Base-by-base conservation (phyloP, 2,888 invertebrate species). In the Ischnus inquisitorius region DNA sequence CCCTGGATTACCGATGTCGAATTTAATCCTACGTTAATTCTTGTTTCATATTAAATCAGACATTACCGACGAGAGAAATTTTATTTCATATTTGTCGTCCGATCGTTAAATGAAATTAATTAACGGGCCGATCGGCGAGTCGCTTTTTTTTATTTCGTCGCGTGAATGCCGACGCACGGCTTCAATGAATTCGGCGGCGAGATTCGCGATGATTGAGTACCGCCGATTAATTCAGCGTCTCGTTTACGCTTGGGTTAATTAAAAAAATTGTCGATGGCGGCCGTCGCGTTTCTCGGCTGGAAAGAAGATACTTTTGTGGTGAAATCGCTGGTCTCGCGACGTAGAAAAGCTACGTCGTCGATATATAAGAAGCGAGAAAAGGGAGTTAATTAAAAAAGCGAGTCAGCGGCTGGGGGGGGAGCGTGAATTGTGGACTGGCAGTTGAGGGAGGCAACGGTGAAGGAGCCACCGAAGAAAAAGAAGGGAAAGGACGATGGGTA, bases 341-440 rank as follows among this genome's bases (percentile, higher is more conserved):
- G 78, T 60, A 82, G 69, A 22, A 64, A 69, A 84, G 82, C 85
- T 79, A 82, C 71, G 88, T 83, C 85, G 85, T 86, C 86, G 88
- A 88, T 88, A 25, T 89, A 86, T 90, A 90, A 90, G 90, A 88
- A 89, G 88, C 87, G 90, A 89, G 90, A 89, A 89, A 89, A 78
- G 87, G 87, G 88, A 91, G 91, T 91, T 91, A 91, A 91, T 91
- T 91, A 91, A 90, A 91, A 84, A 86, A 87, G 84, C 84, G 85
- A 86, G 78, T 79, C 48, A 67, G 78, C 81, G 74, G 25, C 79
- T 68, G 67, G 84, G 43, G 76, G 64, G 64, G 62, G 77, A 71
- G 67, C 48, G 76, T 48, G 71, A 69, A 65, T 51, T 72, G 48
- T 41, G 28, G 60, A 74, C 28, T 71, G 60, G 39, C 78, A 57